Evolutionary conservation across 1,140 invertebrate species (phyloP).

Genomic region (Polypedilum pembai): DNA sequence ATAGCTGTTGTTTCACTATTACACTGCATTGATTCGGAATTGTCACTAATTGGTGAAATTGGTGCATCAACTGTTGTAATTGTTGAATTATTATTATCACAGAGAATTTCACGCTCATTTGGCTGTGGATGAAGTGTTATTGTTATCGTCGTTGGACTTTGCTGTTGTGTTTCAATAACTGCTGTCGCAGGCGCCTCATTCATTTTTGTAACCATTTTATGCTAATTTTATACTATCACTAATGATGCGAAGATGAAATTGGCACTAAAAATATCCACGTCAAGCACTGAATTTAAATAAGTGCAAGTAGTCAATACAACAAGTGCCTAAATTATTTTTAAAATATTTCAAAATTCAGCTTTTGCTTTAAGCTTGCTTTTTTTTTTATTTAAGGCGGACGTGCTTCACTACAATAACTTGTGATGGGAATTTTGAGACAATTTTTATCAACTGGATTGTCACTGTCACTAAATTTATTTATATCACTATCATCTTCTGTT

Average conservation of each 20-base stretch:
- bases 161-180: not conserved
- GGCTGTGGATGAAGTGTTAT: not conserved
- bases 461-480: not conserved
- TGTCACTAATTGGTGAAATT: not conserved
- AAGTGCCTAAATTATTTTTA: no score
- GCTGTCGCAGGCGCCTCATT: not conserved
- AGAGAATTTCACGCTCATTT: not conserved
- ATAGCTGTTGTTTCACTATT: not conserved
- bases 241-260: not conserved
- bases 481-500: not conserved
- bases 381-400: slow-evolving; percentile 12
- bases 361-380: not conserved
- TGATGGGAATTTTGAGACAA: not conserved
- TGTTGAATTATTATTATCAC: slow-evolving; percentile 1
- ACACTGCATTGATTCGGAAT: not conserved
- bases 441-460: not conserved
- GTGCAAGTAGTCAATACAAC: no score
- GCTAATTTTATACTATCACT: not conserved
- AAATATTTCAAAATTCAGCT: not conserved
- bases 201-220: slow-evolving; percentile 10
- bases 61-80: not conserved
- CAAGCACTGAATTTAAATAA: no score
- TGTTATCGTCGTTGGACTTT: not conserved
- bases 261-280: slow-evolving; percentile 9
- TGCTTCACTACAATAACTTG: slow-evolving; percentile 20